Evolutionary conservation across 2,797 vertebrate species (phyloP).

Genomic region (Chrosomus eos): DNA sequence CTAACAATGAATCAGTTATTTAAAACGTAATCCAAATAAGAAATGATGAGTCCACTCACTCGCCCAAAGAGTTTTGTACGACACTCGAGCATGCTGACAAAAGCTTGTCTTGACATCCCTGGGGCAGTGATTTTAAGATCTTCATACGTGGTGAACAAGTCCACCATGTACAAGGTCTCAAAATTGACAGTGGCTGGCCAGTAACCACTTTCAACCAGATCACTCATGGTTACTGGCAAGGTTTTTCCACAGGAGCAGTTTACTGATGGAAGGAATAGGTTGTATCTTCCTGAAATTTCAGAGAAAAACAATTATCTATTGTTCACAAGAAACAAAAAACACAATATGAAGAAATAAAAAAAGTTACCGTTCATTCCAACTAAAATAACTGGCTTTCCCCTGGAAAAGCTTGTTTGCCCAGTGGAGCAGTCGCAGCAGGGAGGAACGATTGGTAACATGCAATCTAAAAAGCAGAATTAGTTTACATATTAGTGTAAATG

Average conservation of each 20-base stretch:
- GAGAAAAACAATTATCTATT: no score
- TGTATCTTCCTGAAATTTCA: no score
- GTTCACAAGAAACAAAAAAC: no score
- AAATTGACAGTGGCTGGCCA: constrained; percentile 23
- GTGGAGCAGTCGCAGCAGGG: constrained; percentile 8
- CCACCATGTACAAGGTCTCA: constrained; percentile 18
- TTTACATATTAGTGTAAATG: constrained; percentile 11
- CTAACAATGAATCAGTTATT: constrained; percentile 3
- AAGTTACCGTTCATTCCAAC: no score
- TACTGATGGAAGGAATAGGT: not conserved
- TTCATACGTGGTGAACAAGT: constrained; percentile 8
- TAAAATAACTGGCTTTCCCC: no score
- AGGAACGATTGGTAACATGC: constrained; percentile 21
- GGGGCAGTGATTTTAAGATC: constrained; percentile 14
- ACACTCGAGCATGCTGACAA: constrained; percentile 5
- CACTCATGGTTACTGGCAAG: constrained; percentile 5
- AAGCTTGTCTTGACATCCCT: constrained; percentile 5
- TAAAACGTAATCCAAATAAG: not conserved
- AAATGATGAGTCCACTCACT: not conserved
- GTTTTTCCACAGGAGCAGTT: constrained; percentile 20
- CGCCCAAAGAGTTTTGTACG: not conserved
- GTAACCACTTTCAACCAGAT: constrained; percentile 15
- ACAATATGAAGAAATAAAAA: no score
- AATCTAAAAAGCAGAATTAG: constrained; percentile 20
- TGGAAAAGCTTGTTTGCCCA: not conserved